Evolutionary conservation across 2,797 vertebrate genomes (phyloP).

Genomic region (Sebastes cheni): DNA sequence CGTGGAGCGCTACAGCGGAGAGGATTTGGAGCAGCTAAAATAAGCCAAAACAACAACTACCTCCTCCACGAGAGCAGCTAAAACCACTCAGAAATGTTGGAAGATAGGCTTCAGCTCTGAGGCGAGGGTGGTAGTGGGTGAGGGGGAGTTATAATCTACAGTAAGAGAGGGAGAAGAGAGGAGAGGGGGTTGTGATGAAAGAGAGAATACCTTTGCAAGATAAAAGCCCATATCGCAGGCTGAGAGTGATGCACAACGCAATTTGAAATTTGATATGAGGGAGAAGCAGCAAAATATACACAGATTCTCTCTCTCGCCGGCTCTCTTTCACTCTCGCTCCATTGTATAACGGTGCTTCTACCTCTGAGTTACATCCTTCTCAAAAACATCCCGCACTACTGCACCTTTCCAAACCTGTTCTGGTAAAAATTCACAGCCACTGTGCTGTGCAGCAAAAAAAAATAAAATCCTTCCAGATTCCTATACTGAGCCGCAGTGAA

Average conservation of each 20-base stretch:
- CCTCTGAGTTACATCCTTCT: slow-evolving; percentile 40
- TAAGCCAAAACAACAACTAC: slow-evolving; percentile 67
- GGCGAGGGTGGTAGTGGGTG: neutral
- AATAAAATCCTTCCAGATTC: slow-evolving; percentile 33
- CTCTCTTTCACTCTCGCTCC: slow-evolving; percentile 1
- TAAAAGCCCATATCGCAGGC: slow-evolving; percentile 1
- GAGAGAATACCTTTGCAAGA: slow-evolving; percentile 7
- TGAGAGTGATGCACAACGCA: neutral
- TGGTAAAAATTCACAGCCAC: slow-evolving; percentile 30
- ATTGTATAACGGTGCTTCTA: slow-evolving; percentile 38
- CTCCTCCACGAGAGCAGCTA: slow-evolving; percentile 59
- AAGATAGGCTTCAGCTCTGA: slow-evolving; percentile 47
- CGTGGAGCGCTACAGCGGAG: slow-evolving; percentile 30
- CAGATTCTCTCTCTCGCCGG: neutral
- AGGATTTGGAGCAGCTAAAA: slow-evolving; percentile 69
- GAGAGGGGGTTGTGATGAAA: neutral
- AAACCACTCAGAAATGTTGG: slow-evolving; percentile 69
- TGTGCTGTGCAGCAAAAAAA: neutral
- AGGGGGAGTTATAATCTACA: slow-evolving; percentile 26
- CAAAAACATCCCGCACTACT: slow-evolving; percentile 23
- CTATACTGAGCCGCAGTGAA: slow-evolving; percentile 24
- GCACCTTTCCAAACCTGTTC: slow-evolving; percentile 34
- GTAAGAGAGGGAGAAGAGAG: slow-evolving; percentile 12
- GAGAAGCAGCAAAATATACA: slow-evolving; percentile 14
- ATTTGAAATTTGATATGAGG: slow-evolving; percentile 21